These are phyloP conservation scores for Clarias macrocephalus DNA, from an alignment of 2,113 vertebrate genomes.

Conservation along the genomic window DNA sequence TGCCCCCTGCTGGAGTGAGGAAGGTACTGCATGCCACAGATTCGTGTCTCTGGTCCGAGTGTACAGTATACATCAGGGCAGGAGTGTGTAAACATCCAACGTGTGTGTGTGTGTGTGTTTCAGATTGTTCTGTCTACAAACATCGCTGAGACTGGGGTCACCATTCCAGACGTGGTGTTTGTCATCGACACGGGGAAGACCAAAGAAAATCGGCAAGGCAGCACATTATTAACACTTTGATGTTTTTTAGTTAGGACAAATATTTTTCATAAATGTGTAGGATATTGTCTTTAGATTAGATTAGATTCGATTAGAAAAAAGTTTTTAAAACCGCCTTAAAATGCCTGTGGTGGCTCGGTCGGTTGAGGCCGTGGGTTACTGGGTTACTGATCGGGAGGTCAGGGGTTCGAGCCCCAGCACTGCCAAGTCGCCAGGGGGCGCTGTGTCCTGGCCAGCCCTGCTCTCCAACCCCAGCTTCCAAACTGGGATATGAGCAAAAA, in stretches of 20 bases:
- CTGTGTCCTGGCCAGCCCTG: no score
- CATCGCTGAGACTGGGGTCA: constrained; percentile 97
- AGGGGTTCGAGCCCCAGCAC: no score
- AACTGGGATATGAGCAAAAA: no score
- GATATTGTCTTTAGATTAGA: not conserved
- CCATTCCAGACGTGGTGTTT: constrained; percentile 96
- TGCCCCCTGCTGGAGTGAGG: constrained; percentile 86
- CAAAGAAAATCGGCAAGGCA: constrained; percentile 93
- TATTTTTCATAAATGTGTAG: not conserved
- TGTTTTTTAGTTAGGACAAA: not conserved
- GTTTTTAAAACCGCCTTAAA: no score
- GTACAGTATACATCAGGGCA: not conserved
- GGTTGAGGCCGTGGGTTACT: not conserved
- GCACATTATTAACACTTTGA: not conserved
- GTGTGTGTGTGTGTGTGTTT: constrained; percentile 45
- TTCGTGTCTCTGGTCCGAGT: not conserved
- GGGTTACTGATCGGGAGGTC: no score
- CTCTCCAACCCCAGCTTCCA: no score
- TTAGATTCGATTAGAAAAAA: not conserved
- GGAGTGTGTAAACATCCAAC: not conserved
- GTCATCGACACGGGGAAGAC: constrained; percentile 94
- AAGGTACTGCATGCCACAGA: constrained; percentile 78
- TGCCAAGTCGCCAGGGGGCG: no score
- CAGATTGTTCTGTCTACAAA: constrained; percentile 98
- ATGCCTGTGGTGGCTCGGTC: no score